Conservation (phyloP, 1,140 invertebrate species). For the Luehdorfia chinensis region DNA sequence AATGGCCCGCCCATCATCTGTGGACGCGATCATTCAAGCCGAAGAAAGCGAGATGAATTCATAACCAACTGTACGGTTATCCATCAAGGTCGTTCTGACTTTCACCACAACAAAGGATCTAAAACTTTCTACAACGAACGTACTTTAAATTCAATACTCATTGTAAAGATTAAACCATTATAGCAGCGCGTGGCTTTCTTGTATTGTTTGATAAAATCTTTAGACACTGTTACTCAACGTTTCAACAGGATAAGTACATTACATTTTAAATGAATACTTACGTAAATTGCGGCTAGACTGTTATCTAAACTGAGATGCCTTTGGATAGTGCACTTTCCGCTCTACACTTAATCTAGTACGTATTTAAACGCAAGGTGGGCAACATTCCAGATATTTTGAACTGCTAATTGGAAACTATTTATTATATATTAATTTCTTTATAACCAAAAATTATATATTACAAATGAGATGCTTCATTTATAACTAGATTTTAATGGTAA, state of each 20-base stretch:
- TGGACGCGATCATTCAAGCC: conserved; percentile 5
- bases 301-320: not conserved
- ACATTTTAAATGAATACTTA: conserved; percentile 24
- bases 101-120: conserved; percentile 62
- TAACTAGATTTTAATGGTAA: no score
- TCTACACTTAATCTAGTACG: not conserved
- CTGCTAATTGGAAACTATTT: no score
- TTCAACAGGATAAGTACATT: no score
- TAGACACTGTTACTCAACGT: conserved; percentile 18
- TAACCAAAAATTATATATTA: no score
- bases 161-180: conserved; percentile 20
- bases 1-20: not conserved
- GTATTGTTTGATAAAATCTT: conserved; percentile 31
- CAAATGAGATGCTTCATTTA: no score
- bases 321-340: not conserved
- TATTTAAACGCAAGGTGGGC: no score
- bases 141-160: conserved; percentile 44
- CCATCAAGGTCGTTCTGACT: conserved; percentile 40
- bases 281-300: not conserved
- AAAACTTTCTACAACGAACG: conserved; percentile 47
- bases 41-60: conserved; percentile 39
- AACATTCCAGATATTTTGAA: no score
- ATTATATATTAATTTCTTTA: no score
- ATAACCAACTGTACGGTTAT: conserved; percentile 26
- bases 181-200: conserved; percentile 29